A percentile compares a stretch with the other conserved stretches of the same genome.
Evolutionary conservation across 2,113 vertebrate species (phyloP).

Genomic region (Cercocebus atys): DNA sequence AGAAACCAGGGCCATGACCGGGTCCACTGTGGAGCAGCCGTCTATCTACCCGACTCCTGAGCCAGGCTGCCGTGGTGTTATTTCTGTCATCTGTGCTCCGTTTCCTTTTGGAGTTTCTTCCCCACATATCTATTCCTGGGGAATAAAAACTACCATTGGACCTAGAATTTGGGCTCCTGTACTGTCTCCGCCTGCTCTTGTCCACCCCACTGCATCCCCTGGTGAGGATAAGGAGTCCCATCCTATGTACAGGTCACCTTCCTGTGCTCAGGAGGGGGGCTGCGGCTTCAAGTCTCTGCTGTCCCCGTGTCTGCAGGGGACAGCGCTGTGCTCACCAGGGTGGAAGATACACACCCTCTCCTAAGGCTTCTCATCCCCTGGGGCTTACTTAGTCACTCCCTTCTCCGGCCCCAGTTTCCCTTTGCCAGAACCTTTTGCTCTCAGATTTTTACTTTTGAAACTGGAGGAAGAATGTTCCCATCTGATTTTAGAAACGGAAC

Average conservation of each 20-base stretch:
- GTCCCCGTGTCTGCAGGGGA: neutral
- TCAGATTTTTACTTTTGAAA: neutral
- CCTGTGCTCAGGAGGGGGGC: neutral
- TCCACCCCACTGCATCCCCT: neutral
- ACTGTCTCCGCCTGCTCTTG: neutral
- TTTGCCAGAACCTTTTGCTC: neutral
- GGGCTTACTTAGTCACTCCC: neutral
- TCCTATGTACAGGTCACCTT: neutral
- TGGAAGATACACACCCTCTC: neutral
- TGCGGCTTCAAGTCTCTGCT: neutral
- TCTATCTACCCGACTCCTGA: neutral
- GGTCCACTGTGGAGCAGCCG: neutral
- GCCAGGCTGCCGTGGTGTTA: neutral
- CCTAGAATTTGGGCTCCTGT: neutral
- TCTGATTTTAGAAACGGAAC: conserved; percentile 32
- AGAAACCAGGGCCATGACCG: neutral
- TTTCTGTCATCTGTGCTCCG: neutral
- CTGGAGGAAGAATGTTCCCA: neutral
- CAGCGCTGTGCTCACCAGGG: neutral
- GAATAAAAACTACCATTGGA: conserved; percentile 60
- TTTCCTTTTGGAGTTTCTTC: conserved; percentile 43
- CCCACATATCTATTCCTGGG: conserved; percentile 42
- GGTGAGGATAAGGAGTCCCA: neutral
- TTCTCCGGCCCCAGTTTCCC: neutral
- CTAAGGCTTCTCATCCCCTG: neutral